Conservation (phyloP, 2,113 vertebrate genomes). For the Alouatta palliata region DNA sequence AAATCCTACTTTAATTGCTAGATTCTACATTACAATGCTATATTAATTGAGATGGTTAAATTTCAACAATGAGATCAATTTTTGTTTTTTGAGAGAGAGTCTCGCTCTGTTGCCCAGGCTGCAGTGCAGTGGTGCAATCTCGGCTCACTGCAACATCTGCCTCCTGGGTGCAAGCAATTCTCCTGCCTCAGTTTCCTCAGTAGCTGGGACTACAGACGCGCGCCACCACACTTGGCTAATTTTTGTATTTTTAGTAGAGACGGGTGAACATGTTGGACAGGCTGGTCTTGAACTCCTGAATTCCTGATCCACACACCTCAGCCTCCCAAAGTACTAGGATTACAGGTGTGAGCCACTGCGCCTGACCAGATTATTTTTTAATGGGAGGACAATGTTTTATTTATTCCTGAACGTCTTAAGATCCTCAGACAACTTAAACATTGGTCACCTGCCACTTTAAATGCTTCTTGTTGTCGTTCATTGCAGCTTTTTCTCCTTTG, state of each 20-base stretch:
- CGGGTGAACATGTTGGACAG: background rate
- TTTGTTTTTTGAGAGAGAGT: background rate
- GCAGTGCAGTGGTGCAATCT: background rate
- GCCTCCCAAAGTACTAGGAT: too few species aligned
- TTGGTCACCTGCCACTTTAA: background rate
- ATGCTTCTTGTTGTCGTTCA: conserved; percentile 49
- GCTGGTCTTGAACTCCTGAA: background rate
- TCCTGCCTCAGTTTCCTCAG: background rate
- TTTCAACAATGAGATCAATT: background rate
- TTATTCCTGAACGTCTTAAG: background rate
- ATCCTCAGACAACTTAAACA: conserved; percentile 12
- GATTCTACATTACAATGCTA: background rate
- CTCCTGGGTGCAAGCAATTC: background rate
- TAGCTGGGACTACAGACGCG: background rate
- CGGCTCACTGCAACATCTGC: background rate
- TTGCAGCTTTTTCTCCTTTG: conserved; percentile 79
- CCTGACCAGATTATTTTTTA: background rate
- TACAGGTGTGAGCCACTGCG: too few species aligned
- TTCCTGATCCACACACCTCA: too few species aligned
- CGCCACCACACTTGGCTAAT: background rate
- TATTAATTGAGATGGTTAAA: background rate
- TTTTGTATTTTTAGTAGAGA: background rate
- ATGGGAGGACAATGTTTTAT: conserved; percentile 4
- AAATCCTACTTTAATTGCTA: background rate
- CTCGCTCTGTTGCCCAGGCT: background rate